Conservation (phyloP, 1,140 invertebrate genomes). For the Chironomus tepperi region DNA sequence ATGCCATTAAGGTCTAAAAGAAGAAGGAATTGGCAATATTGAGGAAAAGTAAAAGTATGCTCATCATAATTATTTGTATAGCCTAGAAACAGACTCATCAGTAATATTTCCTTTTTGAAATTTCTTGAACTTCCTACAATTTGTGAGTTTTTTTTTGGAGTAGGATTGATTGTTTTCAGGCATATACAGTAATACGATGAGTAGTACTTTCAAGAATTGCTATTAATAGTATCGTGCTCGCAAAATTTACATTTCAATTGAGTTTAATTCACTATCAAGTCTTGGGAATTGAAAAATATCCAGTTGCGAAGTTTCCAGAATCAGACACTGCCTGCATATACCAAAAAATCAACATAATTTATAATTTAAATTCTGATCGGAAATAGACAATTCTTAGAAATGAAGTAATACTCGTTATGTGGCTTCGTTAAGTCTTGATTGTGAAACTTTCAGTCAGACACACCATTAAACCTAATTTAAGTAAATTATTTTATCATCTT, state of each 20-base stretch:
- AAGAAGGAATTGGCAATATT: background rate
- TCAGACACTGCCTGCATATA: background rate
- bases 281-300: too few relatives aligned
- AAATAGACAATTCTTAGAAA: slow-evolving; percentile 17
- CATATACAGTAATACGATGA: too few relatives aligned
- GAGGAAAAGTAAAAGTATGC: slow-evolving; percentile 2
- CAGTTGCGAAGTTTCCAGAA: background rate
- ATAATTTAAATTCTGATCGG: background rate
- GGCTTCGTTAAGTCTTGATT: background rate
- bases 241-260: too few relatives aligned
- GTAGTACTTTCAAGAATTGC: too few relatives aligned
- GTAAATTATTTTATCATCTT: slow-evolving; percentile 17
- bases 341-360: background rate
- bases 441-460: slow-evolving; percentile 7
- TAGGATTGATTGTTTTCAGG: too few relatives aligned
- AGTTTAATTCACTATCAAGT: too few relatives aligned
- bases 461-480: slow-evolving; percentile 10
- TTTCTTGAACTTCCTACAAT: too few relatives aligned
- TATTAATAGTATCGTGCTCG: too few relatives aligned
- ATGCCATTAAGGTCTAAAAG: background rate
- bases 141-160: too few relatives aligned
- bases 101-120: too few relatives aligned
- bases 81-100: too few relatives aligned
- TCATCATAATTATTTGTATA: background rate
- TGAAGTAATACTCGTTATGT: background rate